Evolutionary conservation across 2,888 invertebrate genomes (phyloP), one percentile per base, ranked within the genome.

Genomic region (Sinohyriopsis cumingii): DNA sequence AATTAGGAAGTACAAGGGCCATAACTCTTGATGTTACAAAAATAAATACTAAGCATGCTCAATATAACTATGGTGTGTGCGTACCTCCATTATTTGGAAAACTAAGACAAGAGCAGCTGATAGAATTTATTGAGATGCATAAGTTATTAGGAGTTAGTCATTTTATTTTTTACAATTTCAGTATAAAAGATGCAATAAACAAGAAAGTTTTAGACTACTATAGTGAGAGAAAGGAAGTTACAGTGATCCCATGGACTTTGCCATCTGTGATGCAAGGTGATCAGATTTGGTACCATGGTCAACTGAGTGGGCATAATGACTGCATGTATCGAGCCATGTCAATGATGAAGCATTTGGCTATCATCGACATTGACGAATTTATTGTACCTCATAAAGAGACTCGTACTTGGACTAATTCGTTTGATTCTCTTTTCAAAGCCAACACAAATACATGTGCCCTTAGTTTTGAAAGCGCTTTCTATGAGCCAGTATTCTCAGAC

Each of bases 331-430:
- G 85, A 20, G 78, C 84, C 33, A 87, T 88, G 83, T 76, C 82
- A n/a, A 63, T 78, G 33, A 71, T 78, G 20, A 75, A 80, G 60
- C 77, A 76, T 69, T 67, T 86, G 20, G 84, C 84, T 20, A 83
- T 88, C 63, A 82, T 85, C 59, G 88, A 88, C 74, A 76, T 88
- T n/a, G 88, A 88, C 67, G 88, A 88, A 75, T 82, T 80, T 33
- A 79, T 87, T 33, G 76, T 87, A 53, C 85, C 86, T n/a, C 82
- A 82, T 65, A 75, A 77, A 63, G 72, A 71, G 24, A 62, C 71
- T 19, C 68, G 54, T 61, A 73, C 76, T 7, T 82, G 83, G 75
- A 60, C 72, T 18, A 73, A 78, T 33, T 67, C 75, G 19, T 63
- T 86, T 60, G 69, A 71, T 19, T 53, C 63, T 9, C 28, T 79